Conservation (phyloP, 2,888 invertebrate species). For the Ichneumoninae sp. region DNA sequence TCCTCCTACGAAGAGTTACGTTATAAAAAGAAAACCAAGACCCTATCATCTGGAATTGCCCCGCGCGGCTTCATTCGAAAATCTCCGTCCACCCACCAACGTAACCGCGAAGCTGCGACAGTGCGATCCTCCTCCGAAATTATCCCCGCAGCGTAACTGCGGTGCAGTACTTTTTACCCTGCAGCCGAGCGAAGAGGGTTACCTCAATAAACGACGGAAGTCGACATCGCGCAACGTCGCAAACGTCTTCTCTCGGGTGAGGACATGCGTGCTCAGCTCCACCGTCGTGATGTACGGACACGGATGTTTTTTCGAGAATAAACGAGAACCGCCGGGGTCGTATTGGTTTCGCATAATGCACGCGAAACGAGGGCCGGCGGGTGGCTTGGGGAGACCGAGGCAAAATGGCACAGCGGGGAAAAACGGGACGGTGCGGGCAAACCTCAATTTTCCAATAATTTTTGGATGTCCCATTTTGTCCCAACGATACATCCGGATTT, state of each 20-base stretch:
- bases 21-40: neutral
- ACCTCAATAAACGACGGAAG: neutral
- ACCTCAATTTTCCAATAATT: too few relatives aligned
- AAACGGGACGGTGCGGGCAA: too few relatives aligned
- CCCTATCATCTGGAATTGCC: too few relatives aligned
- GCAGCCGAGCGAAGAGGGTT: neutral
- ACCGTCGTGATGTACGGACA: neutral
- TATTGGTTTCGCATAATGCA: conserved; percentile 46
- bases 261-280: conserved; percentile 19
- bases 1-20: neutral
- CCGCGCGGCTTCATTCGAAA: too few relatives aligned
- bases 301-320: neutral
- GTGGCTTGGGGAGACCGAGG: neutral
- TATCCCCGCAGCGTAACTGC: neutral
- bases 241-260: conserved; percentile 23
- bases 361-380: conserved; percentile 12
- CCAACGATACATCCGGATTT: too few relatives aligned
- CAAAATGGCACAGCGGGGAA: too few relatives aligned
- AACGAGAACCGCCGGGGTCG: conserved; percentile 21
- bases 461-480: too few relatives aligned
- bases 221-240: conserved; percentile 5
- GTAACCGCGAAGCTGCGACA: neutral
- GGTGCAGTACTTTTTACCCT: neutral
- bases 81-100: too few relatives aligned
- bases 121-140: neutral